phyloP scores from a whole-genome alignment of 1,140 invertebrate genomes.

The Dolichoris vasculosae region DNA sequence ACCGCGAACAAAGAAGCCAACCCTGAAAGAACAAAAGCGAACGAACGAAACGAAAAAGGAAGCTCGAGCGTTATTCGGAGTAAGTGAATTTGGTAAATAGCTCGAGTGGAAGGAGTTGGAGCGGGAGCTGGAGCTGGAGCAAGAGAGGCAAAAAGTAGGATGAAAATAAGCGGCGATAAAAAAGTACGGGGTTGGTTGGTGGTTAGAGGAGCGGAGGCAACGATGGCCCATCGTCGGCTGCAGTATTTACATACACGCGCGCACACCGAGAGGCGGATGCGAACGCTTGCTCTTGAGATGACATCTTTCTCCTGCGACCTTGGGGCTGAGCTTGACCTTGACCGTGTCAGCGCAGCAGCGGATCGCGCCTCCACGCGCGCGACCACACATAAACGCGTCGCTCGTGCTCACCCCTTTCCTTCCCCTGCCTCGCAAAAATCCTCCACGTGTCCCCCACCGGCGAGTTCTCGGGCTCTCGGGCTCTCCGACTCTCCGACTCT shows the following conservation, averaged over 20 bases:
- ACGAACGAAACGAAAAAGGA: background rate
- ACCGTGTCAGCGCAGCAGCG: conserved; percentile 64
- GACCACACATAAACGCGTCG: background rate
- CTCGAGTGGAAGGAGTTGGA: background rate
- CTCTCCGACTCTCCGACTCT: background rate
- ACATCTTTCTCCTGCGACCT: conserved; percentile 66
- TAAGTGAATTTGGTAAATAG: background rate
- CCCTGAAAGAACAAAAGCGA: background rate
- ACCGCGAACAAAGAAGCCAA: background rate
- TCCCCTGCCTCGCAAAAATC: conserved; percentile 19
- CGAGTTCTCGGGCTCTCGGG: background rate
- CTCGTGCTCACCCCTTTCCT: conserved; percentile 25
- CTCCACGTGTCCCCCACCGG: conserved; percentile 52
- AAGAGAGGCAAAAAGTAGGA: background rate
- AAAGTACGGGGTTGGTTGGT: background rate
- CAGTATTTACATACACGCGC: background rate
- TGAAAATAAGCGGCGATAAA: background rate
- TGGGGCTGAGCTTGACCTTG: conserved; percentile 67
- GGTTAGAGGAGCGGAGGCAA: background rate
- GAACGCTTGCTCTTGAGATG: conserved; percentile 61
- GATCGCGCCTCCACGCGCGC: conserved; percentile 13
- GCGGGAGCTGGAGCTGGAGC: background rate
- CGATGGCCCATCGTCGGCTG: background rate
- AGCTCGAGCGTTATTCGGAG: background rate
- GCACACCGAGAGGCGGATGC: background rate